Evolutionary conservation across 2,888 invertebrate genomes (phyloP).

Genomic region (Archips xylosteana): DNA sequence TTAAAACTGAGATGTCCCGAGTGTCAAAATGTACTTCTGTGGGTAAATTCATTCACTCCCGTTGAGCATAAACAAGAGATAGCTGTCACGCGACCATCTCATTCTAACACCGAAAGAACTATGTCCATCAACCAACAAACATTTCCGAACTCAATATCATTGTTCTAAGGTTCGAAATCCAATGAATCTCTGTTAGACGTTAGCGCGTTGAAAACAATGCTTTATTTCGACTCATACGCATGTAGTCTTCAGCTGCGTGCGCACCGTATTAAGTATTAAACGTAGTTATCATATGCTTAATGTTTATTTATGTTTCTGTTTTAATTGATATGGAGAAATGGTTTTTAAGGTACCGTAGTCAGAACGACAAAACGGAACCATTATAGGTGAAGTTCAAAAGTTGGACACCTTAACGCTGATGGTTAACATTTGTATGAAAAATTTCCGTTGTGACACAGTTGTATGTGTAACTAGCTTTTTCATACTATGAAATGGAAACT

Average conservation of each 20-base stretch:
- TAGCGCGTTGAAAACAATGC: not conserved
- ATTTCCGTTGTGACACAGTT: too few species aligned
- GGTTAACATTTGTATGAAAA: too few species aligned
- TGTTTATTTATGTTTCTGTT: constrained; percentile 17
- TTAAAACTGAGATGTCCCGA: too few species aligned
- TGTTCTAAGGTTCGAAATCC: not conserved
- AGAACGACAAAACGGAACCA: too few species aligned
- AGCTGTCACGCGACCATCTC: not conserved
- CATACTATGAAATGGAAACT: too few species aligned
- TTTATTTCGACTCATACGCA: constrained; percentile 19
- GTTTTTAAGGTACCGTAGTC: not conserved
- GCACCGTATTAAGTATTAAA: constrained; percentile 19
- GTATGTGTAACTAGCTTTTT: too few species aligned
- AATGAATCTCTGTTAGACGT: not conserved
- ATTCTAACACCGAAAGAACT: not conserved
- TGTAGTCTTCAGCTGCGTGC: constrained; percentile 18
- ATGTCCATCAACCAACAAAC: not conserved
- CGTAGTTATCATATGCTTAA: constrained; percentile 21
- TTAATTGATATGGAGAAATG: not conserved
- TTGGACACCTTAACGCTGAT: too few species aligned
- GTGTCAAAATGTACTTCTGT: too few species aligned
- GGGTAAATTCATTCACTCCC: not conserved
- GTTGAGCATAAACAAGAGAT: constrained; percentile 6
- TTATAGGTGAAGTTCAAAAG: too few species aligned
- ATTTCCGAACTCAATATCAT: not conserved